These are phyloP conservation scores for Erebia aethiops DNA, from an alignment of 2,888 invertebrate species.

Conservation along the genomic window DNA sequence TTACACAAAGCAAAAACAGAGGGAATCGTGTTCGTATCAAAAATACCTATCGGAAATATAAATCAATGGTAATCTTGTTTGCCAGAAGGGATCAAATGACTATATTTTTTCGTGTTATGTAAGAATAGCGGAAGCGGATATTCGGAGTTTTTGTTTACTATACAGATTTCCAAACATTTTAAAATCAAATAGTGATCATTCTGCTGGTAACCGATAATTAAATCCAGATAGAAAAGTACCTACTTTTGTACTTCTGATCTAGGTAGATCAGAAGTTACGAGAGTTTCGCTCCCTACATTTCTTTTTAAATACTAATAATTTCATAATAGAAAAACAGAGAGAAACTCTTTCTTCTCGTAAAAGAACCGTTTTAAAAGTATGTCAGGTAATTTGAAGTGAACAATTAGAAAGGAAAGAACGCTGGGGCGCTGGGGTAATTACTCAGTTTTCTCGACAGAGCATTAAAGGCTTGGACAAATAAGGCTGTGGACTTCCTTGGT, in stretches of 20 bases:
- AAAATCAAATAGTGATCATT: no score
- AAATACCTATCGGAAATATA: slow-evolving; percentile 22
- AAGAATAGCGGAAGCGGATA: slow-evolving; percentile 1
- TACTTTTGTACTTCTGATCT: no score
- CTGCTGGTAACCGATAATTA: no score
- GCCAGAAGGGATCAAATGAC: slow-evolving; percentile 25
- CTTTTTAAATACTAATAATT: slow-evolving; percentile 12
- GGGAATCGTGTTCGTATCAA: slow-evolving; percentile 14
- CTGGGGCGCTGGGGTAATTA: slow-evolving; percentile 34
- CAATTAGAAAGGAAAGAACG: slow-evolving; percentile 35
- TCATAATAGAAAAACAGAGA: slow-evolving; percentile 9
- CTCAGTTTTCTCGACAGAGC: slow-evolving; percentile 37
- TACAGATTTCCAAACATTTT: no score
- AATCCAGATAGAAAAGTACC: no score
- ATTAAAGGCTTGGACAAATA: slow-evolving; percentile 32
- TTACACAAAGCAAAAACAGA: slow-evolving; percentile 19
- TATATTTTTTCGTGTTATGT: slow-evolving; percentile 17
- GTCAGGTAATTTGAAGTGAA: slow-evolving; percentile 39
- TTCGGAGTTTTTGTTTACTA: neutral
- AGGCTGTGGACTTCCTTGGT: no score
- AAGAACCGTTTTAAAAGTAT: slow-evolving; percentile 33
- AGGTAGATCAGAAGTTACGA: no score
- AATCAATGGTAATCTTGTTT: slow-evolving; percentile 27
- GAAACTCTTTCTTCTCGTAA: slow-evolving; percentile 16
- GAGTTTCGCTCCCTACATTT: neutral